Conservation (phyloP, 2,797 vertebrate genomes). For the Hippocampus kuda region DNA sequence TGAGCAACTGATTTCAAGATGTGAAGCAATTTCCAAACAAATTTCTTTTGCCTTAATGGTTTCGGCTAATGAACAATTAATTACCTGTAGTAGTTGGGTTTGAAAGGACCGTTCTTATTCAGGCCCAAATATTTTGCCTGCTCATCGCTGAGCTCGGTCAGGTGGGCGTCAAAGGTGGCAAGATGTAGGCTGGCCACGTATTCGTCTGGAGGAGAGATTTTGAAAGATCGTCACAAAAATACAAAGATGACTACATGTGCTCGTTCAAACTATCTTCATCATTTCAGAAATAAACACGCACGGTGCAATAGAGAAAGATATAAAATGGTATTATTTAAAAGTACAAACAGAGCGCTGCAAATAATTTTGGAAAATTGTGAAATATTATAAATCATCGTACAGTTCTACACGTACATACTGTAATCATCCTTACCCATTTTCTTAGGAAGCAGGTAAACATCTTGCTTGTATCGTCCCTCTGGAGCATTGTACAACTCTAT, state of each 20-base stretch:
- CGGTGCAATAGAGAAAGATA: neutral
- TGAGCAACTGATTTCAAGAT: neutral
- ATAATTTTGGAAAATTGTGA: neutral
- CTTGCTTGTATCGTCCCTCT: slow-evolving; percentile 91
- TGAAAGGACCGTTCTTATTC: slow-evolving; percentile 94
- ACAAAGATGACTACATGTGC: neutral
- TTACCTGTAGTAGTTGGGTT: slow-evolving; percentile 96
- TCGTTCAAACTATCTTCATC: neutral
- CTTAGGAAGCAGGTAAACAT: slow-evolving; percentile 91
- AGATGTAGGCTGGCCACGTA: slow-evolving; percentile 88
- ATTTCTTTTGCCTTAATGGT: neutral
- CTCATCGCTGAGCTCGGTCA: slow-evolving; percentile 86
- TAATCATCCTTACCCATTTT: slow-evolving; percentile 82
- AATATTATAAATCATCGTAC: neutral
- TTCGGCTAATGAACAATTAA: slow-evolving; percentile 7
- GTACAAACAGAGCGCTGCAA: neutral
- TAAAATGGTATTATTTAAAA: neutral
- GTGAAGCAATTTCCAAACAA: neutral
- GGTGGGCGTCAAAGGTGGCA: slow-evolving; percentile 87
- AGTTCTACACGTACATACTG: neutral
- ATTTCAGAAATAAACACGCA: neutral
- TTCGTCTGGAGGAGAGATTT: slow-evolving; percentile 71
- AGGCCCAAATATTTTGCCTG: slow-evolving; percentile 93
- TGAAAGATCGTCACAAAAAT: neutral
- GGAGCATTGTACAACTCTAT: slow-evolving; percentile 94